A percentile compares a stretch with the other conserved stretches of the same genome.
These are phyloP conservation scores for Octodon degus DNA, from an alignment of 2,113 vertebrate genomes.

Conservation along the genomic window DNA sequence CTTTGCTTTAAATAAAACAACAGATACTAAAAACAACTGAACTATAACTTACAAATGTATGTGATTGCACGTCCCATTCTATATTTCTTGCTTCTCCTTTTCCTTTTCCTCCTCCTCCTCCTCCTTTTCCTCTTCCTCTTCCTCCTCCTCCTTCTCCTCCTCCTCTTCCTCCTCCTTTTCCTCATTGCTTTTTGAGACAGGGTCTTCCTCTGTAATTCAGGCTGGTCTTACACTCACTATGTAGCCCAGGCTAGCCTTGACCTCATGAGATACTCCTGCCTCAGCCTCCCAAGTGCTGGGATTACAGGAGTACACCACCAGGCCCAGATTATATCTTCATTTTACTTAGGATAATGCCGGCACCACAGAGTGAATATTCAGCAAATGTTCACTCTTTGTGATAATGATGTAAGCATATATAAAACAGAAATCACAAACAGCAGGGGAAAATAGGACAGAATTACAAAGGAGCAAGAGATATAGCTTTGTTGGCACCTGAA, in stretches of 20 bases:
- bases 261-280: neutral
- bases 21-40: slow-evolving; percentile 19
- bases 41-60: neutral
- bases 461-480: slow-evolving; percentile 7
- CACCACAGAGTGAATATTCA: neutral
- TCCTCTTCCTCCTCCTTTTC: neutral
- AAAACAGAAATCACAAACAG: slow-evolving; percentile 23
- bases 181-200: neutral
- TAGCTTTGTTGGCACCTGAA: neutral
- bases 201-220: neutral
- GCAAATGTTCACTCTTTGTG: neutral
- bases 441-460: neutral
- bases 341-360: neutral
- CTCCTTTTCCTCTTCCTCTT: neutral
- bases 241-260: neutral
- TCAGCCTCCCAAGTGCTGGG: neutral
- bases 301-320: neutral
- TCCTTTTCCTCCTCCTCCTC: no score
- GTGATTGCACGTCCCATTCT: neutral
- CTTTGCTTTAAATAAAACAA: slow-evolving; percentile 40
- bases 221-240: neutral
- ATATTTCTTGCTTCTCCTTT: neutral
- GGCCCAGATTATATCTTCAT: neutral
- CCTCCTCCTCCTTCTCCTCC: neutral
- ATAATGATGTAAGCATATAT: slow-evolving; percentile 10